Conservation (phyloP, 2,888 invertebrate genomes). For the Ypsolopha scabrella region DNA sequence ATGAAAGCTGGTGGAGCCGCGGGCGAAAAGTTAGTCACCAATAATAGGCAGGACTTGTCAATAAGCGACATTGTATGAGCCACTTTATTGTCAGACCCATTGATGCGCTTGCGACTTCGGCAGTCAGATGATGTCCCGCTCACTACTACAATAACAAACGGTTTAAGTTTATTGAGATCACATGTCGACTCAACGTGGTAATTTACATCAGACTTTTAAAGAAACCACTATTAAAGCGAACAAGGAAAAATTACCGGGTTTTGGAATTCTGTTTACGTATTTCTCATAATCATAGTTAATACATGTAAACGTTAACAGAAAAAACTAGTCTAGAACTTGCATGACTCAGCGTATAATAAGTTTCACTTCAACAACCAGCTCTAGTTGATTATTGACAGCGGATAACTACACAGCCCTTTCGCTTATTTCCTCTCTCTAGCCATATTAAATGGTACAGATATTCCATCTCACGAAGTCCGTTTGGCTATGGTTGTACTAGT, state of each 20-base stretch:
- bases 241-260: neutral
- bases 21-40: too few relatives aligned
- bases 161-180: slow-evolving; percentile 25
- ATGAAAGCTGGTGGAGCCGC: too few relatives aligned
- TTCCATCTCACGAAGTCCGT: too few relatives aligned
- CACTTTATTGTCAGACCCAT: slow-evolving; percentile 18
- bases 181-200: slow-evolving; percentile 11
- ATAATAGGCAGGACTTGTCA: slow-evolving; percentile 31
- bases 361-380: neutral
- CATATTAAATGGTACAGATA: too few relatives aligned
- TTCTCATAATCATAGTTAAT: neutral
- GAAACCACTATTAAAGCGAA: neutral
- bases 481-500: too few relatives aligned
- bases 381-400: too few relatives aligned
- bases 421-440: too few relatives aligned
- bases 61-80: slow-evolving; percentile 31
- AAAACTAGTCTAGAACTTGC: slow-evolving; percentile 7
- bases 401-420: too few relatives aligned
- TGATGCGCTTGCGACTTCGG: slow-evolving; percentile 17
- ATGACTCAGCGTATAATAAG: neutral
- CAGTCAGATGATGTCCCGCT: slow-evolving; percentile 39
- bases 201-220: slow-evolving; percentile 3
- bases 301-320: slow-evolving; percentile 6
- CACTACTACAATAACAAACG: slow-evolving; percentile 29
- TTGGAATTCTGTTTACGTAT: neutral